Evolutionary conservation across 2,797 vertebrate species (phyloP), one percentile per base, ranked within the genome.

Genomic region (Crocidura indochinensis): DNA sequence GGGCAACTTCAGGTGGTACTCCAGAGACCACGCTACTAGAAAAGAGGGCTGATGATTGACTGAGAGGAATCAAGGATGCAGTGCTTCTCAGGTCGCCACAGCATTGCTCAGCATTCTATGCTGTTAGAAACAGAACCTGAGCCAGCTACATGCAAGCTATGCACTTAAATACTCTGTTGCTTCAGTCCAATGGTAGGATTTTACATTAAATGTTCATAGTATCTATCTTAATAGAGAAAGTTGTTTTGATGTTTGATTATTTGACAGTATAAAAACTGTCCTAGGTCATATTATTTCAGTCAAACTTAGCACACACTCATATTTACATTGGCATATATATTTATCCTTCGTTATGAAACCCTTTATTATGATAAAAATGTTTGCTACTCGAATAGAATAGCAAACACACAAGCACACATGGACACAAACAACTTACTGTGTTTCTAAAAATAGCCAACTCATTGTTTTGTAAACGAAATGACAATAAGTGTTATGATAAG

Each of bases 401-500:
- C 68, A 84, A 87, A 76, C n/a, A 64, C 31, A 53, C 8, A 78
- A 46, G 81, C 46, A 85, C 51, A 47, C 51, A 76, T 10, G 75
- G 20, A 79, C n/a, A 87, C 38, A 90, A 12, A 69, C 29, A 71
- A 19, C 22, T 3, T 44, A 24, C n/a, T 62, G 93, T 81, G 26
- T 87, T 87, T 65, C 75, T 38, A 15, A 75, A 75, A 84, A 92
- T 69, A 96, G 82, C 75, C 90, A 90, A 83, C 75, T 75, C 62
- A 84, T 84, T 94, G 94, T 96, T 94, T 95, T 89, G 62, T 88
- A 96, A 94, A 92, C 75, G 56, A 20, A 91, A 77, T 87, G 69
- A 97, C 97, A 98, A 97, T 96, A 94, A 90, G 60, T 84, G 56
- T 87, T 93, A 82, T 97, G 93, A 83, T 82, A 93, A 2, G 95